Percentiles rank a stretch among this genome's conserved stretches.
Conservation (phyloP, 2,797 vertebrate genomes). For the Neoniphon sammara region DNA sequence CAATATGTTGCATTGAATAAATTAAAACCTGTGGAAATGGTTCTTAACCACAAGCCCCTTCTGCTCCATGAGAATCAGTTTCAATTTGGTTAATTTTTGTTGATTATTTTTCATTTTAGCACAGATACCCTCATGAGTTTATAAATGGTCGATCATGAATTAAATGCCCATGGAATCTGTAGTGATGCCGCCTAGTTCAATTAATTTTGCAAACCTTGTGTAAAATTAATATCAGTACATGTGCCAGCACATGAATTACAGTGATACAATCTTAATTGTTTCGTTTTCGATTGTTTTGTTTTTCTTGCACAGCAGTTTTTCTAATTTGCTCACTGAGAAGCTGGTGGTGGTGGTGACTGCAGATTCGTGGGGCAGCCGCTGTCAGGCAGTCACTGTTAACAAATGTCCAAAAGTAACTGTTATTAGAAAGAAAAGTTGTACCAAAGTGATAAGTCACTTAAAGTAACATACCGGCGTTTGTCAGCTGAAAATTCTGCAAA, state of each 20-base stretch:
- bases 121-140: neutral
- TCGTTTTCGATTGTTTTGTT: neutral
- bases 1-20: slow-evolving; percentile 35
- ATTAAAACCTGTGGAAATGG: slow-evolving; percentile 34
- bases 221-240: slow-evolving; percentile 13
- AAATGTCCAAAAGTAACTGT: neutral
- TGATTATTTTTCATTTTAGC: neutral
- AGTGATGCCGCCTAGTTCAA: slow-evolving; percentile 20
- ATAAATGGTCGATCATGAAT: slow-evolving; percentile 1
- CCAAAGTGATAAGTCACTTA: slow-evolving; percentile 13
- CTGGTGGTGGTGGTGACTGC: slow-evolving; percentile 14
- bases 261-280: slow-evolving; percentile 12
- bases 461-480: neutral
- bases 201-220: slow-evolving; percentile 10
- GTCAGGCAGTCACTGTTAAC: neutral
- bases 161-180: slow-evolving; percentile 22
- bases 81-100: neutral
- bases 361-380: slow-evolving; percentile 34
- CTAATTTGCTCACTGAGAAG: neutral
- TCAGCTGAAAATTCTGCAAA: slow-evolving; percentile 10
- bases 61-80: slow-evolving; percentile 26
- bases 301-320: slow-evolving; percentile 8
- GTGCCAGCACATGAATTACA: slow-evolving; percentile 7
- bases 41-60: slow-evolving; percentile 15
- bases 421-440: neutral